These are phyloP conservation scores for Idris sp. DNA, from an alignment of 1,140 invertebrate genomes.

Conservation along the genomic window DNA sequence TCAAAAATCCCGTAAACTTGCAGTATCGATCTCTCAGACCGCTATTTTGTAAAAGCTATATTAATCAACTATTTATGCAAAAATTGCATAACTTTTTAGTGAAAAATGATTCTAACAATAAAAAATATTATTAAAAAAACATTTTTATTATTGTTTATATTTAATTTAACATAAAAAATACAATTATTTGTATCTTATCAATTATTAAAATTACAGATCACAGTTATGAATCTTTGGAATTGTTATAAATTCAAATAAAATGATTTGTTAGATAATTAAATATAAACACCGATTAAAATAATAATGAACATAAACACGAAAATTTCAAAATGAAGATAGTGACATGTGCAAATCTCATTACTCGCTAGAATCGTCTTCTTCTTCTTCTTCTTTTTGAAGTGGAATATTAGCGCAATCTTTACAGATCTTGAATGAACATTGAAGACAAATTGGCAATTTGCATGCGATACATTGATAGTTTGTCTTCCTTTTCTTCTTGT, in stretches of 20 bases:
- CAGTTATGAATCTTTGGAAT: conserved; percentile 1
- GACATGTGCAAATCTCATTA: conserved; percentile 4
- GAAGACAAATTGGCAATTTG: conserved; percentile 16
- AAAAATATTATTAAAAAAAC: too few relatives aligned
- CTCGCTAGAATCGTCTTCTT: conserved; percentile 13
- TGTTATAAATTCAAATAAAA: conserved; percentile 4
- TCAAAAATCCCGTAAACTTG: conserved; percentile 12
- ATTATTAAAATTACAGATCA: conserved; percentile 2
- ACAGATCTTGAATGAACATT: conserved; percentile 16
- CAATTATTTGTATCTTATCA: too few relatives aligned
- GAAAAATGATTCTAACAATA: conserved; percentile 6
- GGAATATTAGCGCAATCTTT: conserved; percentile 11
- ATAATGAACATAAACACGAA: too few relatives aligned
- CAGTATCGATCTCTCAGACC: conserved; percentile 12
- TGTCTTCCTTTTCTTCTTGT: conserved; percentile 14
- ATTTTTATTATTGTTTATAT: too few relatives aligned
- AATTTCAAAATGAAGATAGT: not conserved
- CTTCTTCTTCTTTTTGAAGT: conserved; percentile 7
- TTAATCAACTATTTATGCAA: not conserved
- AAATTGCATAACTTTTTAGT: not conserved
- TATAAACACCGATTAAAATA: not conserved
- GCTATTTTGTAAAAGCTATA: not conserved
- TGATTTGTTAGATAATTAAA: conserved; percentile 7
- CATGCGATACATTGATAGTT: conserved; percentile 14
- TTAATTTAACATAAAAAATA: too few relatives aligned